Conservation (phyloP, 2,888 invertebrate species). For the Anarsia innoxiella region DNA sequence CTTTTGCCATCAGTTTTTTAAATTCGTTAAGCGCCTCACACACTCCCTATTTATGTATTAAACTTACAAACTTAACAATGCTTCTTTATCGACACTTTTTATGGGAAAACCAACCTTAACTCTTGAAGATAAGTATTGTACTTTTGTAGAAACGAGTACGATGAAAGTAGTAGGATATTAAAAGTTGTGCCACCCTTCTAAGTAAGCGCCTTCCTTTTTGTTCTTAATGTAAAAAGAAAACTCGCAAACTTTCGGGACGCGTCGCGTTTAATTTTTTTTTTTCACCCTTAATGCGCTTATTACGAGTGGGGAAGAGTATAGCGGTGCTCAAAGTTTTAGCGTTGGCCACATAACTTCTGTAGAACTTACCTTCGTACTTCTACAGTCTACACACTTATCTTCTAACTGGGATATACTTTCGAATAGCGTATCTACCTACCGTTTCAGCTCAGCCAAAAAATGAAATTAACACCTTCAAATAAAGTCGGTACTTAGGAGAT, state of each 20-base stretch:
- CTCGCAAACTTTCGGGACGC: conserved; percentile 55
- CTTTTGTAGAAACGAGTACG: too few species aligned
- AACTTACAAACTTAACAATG: conserved; percentile 33
- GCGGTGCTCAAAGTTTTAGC: conserved; percentile 32
- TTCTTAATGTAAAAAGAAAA: conserved; percentile 58
- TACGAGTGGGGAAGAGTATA: conserved; percentile 55
- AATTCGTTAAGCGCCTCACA: conserved; percentile 60
- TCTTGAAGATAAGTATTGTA: too few species aligned
- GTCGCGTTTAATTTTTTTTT: conserved; percentile 57
- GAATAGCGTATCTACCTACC: too few species aligned
- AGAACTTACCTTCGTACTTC: too few species aligned
- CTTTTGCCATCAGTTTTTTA: conserved; percentile 50
- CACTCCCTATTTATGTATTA: conserved; percentile 47
- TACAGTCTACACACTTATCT: too few species aligned
- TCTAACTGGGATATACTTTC: too few species aligned
- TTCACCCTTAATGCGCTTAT: conserved; percentile 73
- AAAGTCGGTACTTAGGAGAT: too few species aligned
- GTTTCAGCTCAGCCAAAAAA: too few species aligned
- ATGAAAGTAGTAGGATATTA: conserved; percentile 60
- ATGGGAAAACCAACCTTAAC: too few species aligned
- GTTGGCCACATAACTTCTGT: too few species aligned
- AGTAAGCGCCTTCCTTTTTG: conserved; percentile 57
- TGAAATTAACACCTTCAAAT: too few species aligned
- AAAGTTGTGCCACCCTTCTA: conserved; percentile 70
- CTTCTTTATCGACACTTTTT: too few species aligned